Evolutionary conservation across 2,113 vertebrate genomes (phyloP).

Genomic region (Oryzias javanicus): DNA sequence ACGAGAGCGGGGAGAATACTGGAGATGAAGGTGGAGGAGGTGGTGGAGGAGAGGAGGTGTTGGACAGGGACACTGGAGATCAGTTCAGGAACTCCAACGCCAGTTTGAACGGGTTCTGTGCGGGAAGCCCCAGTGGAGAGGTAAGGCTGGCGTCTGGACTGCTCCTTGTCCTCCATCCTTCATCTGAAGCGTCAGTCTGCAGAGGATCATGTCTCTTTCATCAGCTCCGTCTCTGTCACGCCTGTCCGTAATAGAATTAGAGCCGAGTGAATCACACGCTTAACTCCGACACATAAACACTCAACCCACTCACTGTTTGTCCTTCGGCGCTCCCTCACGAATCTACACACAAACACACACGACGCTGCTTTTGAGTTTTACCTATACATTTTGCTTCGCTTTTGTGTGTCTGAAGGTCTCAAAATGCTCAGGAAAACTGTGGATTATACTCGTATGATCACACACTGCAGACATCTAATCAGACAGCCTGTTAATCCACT

Average conservation of each 20-base stretch:
- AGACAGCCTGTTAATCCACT: conserved; percentile 46
- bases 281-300: conserved; percentile 37
- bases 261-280: conserved; percentile 63
- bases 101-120: conserved; percentile 57
- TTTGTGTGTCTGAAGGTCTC: neutral
- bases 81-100: conserved; percentile 51
- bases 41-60: conserved; percentile 46
- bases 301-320: conserved; percentile 10
- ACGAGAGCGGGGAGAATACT: conserved; percentile 83
- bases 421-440: too few species aligned
- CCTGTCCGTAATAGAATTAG: conserved; percentile 58
- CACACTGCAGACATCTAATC: conserved; percentile 24
- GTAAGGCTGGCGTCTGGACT: conserved; percentile 58
- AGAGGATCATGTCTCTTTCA: conserved; percentile 11
- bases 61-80: conserved; percentile 57
- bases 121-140: conserved; percentile 69
- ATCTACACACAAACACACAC: neutral
- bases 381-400: neutral
- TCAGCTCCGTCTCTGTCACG: conserved; percentile 23
- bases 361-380: neutral
- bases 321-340: neutral
- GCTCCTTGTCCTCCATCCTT: neutral
- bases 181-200: conserved; percentile 7
- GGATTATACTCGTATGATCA: neutral
- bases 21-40: conserved; percentile 71